phyloP scores from a whole-genome alignment of 2,888 invertebrate genomes.

The Pterostichus madidus region DNA sequence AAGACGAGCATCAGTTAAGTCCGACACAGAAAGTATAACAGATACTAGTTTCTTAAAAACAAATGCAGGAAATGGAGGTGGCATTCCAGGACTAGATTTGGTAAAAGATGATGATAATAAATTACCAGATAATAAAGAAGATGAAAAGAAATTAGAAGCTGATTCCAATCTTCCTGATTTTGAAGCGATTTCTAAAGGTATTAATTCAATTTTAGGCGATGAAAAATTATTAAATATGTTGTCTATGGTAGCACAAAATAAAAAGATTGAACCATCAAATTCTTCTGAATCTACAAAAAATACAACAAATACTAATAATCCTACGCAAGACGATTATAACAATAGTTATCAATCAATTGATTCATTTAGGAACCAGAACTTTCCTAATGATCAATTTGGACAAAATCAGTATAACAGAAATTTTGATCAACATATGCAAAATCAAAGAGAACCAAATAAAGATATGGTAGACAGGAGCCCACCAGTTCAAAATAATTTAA shows the following conservation, averaged over 20 bases:
- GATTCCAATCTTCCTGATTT: slow-evolving; percentile 77
- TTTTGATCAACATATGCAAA: slow-evolving; percentile 21
- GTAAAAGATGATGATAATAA: slow-evolving; percentile 77
- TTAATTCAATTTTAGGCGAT: slow-evolving; percentile 82
- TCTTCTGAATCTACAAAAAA: neutral
- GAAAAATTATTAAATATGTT: slow-evolving; percentile 82
- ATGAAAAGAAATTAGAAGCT: slow-evolving; percentile 67
- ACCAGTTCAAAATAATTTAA: neutral
- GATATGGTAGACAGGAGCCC: neutral
- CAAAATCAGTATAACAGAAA: slow-evolving; percentile 22
- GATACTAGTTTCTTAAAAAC: slow-evolving; percentile 68
- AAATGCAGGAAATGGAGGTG: slow-evolving; percentile 75
- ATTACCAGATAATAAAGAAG: slow-evolving; percentile 70
- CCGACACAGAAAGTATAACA: slow-evolving; percentile 71
- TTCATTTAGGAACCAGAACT: slow-evolving; percentile 28
- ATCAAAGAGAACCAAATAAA: slow-evolving; percentile 15
- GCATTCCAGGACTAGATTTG: slow-evolving; percentile 87
- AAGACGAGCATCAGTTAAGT: slow-evolving; percentile 49
- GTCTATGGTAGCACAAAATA: slow-evolving; percentile 76
- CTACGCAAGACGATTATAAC: slow-evolving; percentile 11
- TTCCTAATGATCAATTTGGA: slow-evolving; percentile 33
- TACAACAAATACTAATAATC: slow-evolving; percentile 27
- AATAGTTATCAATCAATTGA: slow-evolving; percentile 45
- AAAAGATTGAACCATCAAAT: slow-evolving; percentile 67
- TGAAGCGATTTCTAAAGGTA: slow-evolving; percentile 82